A percentile compares a stretch with the other conserved stretches of the same genome.
phyloP scores from a whole-genome alignment of 2,888 invertebrate species.

The Arenicola marina region DNA sequence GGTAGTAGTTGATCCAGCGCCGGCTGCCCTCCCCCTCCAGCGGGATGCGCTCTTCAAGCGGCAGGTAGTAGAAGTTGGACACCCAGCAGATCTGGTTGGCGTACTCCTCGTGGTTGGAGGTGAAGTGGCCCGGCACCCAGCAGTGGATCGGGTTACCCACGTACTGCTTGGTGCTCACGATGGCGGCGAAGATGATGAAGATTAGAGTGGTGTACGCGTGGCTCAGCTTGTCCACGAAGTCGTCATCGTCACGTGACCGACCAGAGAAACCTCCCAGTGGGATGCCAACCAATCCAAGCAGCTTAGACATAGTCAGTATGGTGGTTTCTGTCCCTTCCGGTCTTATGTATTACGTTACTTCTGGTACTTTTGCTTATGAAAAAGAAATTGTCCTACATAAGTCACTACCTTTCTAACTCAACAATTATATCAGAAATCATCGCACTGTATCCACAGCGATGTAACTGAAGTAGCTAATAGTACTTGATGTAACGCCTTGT shows the following conservation, averaged over 20 bases:
- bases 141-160: conserved; percentile 98
- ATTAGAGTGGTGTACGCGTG: conserved; percentile 67
- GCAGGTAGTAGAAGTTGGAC: conserved; percentile 64
- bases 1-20: conserved; percentile 62
- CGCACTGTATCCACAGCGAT: no score
- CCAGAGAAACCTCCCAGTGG: no score
- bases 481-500: no score
- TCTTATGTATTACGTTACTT: no score
- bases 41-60: conserved; percentile 61
- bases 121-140: conserved; percentile 65
- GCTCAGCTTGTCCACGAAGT: conserved; percentile 62
- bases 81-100: conserved; percentile 65
- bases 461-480: no score
- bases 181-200: conserved; percentile 86
- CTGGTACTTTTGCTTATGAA: no score
- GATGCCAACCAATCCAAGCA: no score
- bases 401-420: no score
- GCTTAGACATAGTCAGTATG: no score
- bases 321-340: no score
- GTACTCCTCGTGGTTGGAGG: conserved; percentile 64
- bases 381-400: no score
- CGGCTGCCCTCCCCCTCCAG: conserved; percentile 48
- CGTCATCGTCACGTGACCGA: conserved; percentile 53
- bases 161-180: conserved; percentile 92
- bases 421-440: no score